phyloP scores from a whole-genome alignment of 2,113 vertebrate genomes.

The Pomatostomus ruficeps region DNA sequence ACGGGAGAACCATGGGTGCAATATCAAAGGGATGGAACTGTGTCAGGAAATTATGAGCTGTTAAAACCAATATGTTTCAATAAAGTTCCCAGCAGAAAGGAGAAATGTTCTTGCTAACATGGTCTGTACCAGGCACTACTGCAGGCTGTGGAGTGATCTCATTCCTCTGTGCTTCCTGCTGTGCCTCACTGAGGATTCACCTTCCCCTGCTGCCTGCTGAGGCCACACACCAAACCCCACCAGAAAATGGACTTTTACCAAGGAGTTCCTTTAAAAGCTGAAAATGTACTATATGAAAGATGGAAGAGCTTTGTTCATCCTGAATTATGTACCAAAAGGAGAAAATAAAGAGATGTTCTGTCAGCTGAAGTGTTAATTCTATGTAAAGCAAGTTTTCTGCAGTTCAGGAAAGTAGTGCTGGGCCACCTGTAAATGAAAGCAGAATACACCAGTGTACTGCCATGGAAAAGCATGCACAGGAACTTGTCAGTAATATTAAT shows the following conservation, averaged over 20 bases:
- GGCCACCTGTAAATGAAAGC: not conserved
- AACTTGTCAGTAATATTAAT: not conserved
- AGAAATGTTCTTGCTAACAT: rapidly evolving
- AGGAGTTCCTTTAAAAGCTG: not conserved
- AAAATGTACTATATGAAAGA: not conserved
- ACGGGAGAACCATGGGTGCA: not conserved
- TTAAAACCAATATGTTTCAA: not conserved
- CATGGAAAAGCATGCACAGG: not conserved
- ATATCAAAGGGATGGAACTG: not conserved
- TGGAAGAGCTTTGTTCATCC: not conserved
- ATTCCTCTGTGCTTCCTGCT: not conserved
- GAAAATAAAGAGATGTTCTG: not conserved
- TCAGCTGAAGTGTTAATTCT: not conserved
- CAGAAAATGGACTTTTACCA: not conserved
- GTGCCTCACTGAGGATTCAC: rapidly evolving
- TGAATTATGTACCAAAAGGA: not conserved
- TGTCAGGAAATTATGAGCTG: not conserved
- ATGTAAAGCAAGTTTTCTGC: not conserved
- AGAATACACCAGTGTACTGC: not conserved
- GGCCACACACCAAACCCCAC: not conserved
- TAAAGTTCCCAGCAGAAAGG: not conserved
- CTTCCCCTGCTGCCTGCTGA: not conserved
- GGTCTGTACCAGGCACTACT: not conserved
- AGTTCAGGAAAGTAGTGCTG: not conserved
- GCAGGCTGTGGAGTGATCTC: not conserved